Base-by-base conservation (phyloP, 2,888 invertebrate genomes). In the Malachius bipustulatus region DNA sequence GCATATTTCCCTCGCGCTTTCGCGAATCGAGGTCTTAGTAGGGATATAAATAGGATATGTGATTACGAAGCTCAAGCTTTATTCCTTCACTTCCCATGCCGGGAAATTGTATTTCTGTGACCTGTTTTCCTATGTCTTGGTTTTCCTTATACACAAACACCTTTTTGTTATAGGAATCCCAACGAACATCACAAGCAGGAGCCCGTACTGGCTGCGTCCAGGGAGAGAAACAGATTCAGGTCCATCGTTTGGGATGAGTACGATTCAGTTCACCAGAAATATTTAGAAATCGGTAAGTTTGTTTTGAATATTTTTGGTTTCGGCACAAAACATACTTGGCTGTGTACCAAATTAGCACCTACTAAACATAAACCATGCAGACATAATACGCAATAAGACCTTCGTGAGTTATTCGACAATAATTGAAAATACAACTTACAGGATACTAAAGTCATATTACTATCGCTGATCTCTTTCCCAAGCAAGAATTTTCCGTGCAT, bases 231-330 rank as follows among this genome's bases (percentile, higher is more conserved):
- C 68, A 76, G 84, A 52, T 85, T 87, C 63, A 73, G 84, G 34
- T 81, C 78, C 46, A 74, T 84, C 49, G 74, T 72, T 34, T 94
- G 94, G 94, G 90, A 90, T 48, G 82, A 84, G 56, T 93, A 91
- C 65, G 89, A 90, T 60, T 82, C 84, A 1, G 78, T 85, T 42
- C 88, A 89, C 67, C 90, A 91, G 58, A 89, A 90, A 60, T 93
- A 90, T 65, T 70, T 93, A 54, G 88, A 88, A 73, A 85, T 90
- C 58, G 83, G 90, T 90, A 64, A 76, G 76, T 59, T 14, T 19
- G 24, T n/a, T 11, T 32, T n/a, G n/a, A n/a, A n/a, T n/a, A n/a
- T n/a, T n/a, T n/a, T n/a, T n/a, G n/a, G n/a, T n/a, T n/a, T n/a
- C n/a, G n/a, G n/a, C n/a, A n/a, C n/a, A n/a, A n/a, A n/a, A n/a